Evolutionary conservation across 2,113 vertebrate species (phyloP).

Genomic region (Coracopsis vasa): DNA sequence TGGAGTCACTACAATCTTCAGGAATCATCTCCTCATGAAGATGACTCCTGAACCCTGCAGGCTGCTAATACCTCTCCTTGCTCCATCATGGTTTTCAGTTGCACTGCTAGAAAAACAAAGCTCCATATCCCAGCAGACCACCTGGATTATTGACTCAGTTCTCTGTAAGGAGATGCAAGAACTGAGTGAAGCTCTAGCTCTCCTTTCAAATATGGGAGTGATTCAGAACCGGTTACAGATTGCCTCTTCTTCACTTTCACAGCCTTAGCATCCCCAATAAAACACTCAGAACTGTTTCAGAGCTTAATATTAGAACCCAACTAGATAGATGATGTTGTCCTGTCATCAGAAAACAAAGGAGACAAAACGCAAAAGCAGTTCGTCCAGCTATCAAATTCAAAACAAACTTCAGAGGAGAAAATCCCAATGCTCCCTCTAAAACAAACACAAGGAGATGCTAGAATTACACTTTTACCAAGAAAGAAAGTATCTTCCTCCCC

Average conservation of each 20-base stretch:
- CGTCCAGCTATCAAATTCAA: not conserved
- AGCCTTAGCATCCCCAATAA: not conserved
- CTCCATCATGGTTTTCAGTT: not conserved
- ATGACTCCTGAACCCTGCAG: not conserved
- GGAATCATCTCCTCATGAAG: not conserved
- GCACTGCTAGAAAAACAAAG: not conserved
- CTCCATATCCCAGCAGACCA: not conserved
- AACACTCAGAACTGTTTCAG: not conserved
- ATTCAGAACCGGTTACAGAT: not conserved
- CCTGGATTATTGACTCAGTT: not conserved
- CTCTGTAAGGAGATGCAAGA: not conserved
- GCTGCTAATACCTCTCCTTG: not conserved
- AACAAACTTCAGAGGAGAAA: not conserved
- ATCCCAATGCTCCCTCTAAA: not conserved
- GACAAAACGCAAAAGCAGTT: not conserved
- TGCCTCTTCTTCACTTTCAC: not conserved
- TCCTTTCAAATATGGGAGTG: not conserved
- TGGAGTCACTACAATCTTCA: not conserved
- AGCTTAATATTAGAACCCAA: not conserved
- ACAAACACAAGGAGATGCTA: not conserved
- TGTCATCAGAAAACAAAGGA: not conserved
- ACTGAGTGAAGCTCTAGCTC: not conserved
- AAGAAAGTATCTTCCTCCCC: not conserved
- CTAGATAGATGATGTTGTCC: not conserved
- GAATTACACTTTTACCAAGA: not conserved